phyloP scores from a whole-genome alignment of 2,113 vertebrate genomes.

The Struthio camelus region DNA sequence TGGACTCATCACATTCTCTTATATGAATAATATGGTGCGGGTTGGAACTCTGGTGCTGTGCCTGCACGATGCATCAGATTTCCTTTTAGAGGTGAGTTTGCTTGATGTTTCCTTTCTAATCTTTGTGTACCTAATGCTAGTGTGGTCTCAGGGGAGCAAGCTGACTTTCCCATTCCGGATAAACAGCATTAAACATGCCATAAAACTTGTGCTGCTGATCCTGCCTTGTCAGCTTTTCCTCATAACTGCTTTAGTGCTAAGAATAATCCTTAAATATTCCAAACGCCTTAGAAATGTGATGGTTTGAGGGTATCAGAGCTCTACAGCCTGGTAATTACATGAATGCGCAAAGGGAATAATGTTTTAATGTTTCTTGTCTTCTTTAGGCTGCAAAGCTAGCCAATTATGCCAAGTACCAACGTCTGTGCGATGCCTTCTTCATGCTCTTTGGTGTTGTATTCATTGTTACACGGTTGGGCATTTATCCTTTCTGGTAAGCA shows the following conservation, averaged over 20 bases:
- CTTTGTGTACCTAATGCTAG: background rate
- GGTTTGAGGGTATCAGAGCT: background rate
- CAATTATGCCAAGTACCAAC: slow-evolving; percentile 96
- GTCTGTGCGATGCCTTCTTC: slow-evolving; percentile 90
- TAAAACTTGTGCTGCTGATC: background rate
- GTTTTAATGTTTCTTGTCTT: background rate
- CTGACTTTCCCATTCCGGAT: background rate
- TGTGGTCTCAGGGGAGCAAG: background rate
- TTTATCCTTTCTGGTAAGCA: slow-evolving; percentile 93
- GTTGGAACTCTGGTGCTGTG: slow-evolving; percentile 91
- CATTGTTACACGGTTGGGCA: slow-evolving; percentile 87
- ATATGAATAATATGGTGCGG: slow-evolving; percentile 93
- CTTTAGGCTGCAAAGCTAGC: slow-evolving; percentile 91
- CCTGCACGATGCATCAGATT: slow-evolving; percentile 91
- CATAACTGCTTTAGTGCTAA: background rate
- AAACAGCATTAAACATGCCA: background rate
- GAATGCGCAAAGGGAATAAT: background rate
- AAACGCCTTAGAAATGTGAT: background rate
- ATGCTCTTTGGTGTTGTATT: slow-evolving; percentile 88
- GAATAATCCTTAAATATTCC: slow-evolving; percentile 6
- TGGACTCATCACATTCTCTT: slow-evolving; percentile 91
- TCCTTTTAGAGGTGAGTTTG: slow-evolving; percentile 88
- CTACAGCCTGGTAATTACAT: background rate
- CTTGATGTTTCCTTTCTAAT: background rate
- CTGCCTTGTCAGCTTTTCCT: slow-evolving; percentile 33